phyloP scores from a whole-genome alignment of 1,140 invertebrate species.

The Macrosteles quadrilineatus region DNA sequence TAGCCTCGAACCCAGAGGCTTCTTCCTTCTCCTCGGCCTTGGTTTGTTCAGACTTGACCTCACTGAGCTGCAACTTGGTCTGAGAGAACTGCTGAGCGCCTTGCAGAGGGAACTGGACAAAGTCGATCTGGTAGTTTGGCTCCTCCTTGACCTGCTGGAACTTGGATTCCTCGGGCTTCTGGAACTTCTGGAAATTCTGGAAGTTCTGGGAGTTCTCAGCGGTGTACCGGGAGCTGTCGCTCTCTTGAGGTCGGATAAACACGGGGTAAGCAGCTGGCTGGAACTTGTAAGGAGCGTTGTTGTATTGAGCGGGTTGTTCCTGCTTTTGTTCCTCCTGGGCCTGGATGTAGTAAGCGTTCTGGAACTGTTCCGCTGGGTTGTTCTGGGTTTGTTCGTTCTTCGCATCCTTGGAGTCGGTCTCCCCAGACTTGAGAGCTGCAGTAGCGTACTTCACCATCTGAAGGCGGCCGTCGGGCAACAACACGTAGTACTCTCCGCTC shows the following conservation, averaged over 20 bases:
- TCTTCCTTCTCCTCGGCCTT: constrained; percentile 12
- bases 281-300: too few relatives aligned
- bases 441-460: constrained; percentile 53
- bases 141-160: not conserved
- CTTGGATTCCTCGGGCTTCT: not conserved
- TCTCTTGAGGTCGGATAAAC: too few relatives aligned
- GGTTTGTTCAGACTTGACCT: constrained; percentile 1
- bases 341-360: too few relatives aligned
- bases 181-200: too few relatives aligned
- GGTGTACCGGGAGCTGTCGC: too few relatives aligned
- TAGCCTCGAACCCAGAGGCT: constrained; percentile 36
- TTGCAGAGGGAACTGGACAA: not conserved
- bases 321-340: too few relatives aligned
- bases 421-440: not conserved
- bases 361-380: too few relatives aligned
- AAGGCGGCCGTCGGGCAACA: constrained; percentile 73
- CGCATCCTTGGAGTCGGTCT: too few relatives aligned
- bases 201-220: not conserved
- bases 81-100: constrained; percentile 1
- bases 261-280: too few relatives aligned
- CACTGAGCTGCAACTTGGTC: not conserved
- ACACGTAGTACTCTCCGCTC: constrained; percentile 68
- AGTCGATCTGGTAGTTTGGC: not conserved
- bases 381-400: too few relatives aligned
- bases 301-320: too few relatives aligned